Percentiles rank a stretch among this genome's conserved stretches.
Conservation (phyloP, 2,113 vertebrate species). For the Lepus timidus region DNA sequence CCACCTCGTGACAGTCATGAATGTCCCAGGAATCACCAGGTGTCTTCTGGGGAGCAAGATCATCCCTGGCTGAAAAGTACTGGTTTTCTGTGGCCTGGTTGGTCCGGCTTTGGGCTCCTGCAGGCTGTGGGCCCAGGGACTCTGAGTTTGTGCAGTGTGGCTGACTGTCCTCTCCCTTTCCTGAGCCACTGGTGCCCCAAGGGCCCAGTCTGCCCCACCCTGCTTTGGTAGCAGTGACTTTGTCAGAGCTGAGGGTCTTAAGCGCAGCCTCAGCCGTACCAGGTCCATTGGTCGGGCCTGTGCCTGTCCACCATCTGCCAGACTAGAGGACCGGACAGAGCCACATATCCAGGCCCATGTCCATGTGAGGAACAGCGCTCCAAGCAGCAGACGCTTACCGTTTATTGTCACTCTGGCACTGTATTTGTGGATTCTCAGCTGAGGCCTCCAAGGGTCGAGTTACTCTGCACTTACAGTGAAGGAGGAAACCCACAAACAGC, state of each 20-base stretch:
- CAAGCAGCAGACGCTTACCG: background rate
- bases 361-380: background rate
- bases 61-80: constrained; percentile 38
- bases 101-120: constrained; percentile 82
- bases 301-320: background rate
- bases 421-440: background rate
- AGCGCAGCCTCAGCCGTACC: background rate
- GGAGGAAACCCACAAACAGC: background rate
- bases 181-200: background rate
- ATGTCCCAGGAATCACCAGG: background rate
- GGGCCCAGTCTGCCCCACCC: background rate
- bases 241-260: background rate
- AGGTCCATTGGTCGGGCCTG: background rate
- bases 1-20: fast-evolving
- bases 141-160: constrained; percentile 87
- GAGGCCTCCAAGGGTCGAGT: background rate
- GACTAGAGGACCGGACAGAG: background rate
- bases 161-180: background rate
- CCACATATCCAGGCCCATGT: fast-evolving
- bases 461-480: background rate
- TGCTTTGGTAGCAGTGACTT: background rate
- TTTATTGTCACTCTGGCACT: background rate
- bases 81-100: constrained; percentile 70
- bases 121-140: constrained; percentile 75
- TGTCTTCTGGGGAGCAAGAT: background rate